Conservation (phyloP, 2,113 vertebrate genomes). For the Gambusia holbrooki region DNA sequence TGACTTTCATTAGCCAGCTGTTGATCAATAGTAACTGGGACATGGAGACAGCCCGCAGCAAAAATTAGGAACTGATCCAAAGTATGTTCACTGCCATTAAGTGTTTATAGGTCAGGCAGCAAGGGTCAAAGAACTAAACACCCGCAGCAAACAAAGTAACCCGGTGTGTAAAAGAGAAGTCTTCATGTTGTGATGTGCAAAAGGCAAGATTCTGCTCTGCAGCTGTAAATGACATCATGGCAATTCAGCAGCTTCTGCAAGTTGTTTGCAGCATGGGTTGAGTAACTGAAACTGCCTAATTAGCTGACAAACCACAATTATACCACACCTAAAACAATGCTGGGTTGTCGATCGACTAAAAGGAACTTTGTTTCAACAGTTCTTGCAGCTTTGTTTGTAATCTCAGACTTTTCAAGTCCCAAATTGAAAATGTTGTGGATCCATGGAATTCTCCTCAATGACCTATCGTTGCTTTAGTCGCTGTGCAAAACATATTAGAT, state of each 20-base stretch:
- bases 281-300: conserved; percentile 34
- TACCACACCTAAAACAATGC: conserved; percentile 43
- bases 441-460: conserved; percentile 14
- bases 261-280: conserved; percentile 38
- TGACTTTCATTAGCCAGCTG: conserved; percentile 65
- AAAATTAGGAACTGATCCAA: conserved; percentile 42
- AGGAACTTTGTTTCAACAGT: conserved; percentile 5
- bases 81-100: conserved; percentile 20
- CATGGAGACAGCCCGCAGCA: conserved; percentile 40
- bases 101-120: conserved; percentile 52
- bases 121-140: conserved; percentile 47
- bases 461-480: conserved; percentile 8
- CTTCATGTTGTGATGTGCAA: conserved; percentile 21
- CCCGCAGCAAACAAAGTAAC: conserved; percentile 22
- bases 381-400: not conserved
- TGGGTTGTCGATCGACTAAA: conserved; percentile 16
- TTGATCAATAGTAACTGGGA: conserved; percentile 42
- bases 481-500: conserved; percentile 4
- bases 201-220: conserved; percentile 25
- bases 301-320: conserved; percentile 44
- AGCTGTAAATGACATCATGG: conserved; percentile 29
- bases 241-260: conserved; percentile 46
- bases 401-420: conserved; percentile 7
- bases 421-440: conserved; percentile 1
- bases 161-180: not conserved